Percentiles rank a stretch among this genome's conserved stretches.
Evolutionary conservation across 2,113 vertebrate species (phyloP).

Genomic region (Hemiprocne comata): DNA sequence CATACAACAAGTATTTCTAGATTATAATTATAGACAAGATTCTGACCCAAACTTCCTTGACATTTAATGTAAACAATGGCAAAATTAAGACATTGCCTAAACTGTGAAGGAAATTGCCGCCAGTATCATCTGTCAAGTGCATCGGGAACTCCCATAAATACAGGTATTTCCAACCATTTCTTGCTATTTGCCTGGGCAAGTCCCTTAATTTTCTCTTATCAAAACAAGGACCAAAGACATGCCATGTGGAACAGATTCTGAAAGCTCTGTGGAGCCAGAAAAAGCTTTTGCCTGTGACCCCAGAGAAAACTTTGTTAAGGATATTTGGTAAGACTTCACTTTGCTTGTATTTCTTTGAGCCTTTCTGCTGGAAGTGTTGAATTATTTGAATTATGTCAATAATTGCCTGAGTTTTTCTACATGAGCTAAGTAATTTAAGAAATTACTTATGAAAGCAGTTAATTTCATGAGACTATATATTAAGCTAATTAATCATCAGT

Average conservation of each 20-base stretch:
- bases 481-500: constrained; percentile 41
- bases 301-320: not conserved
- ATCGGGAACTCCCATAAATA: not conserved
- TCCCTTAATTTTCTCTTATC: constrained; percentile 13
- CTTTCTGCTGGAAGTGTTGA: constrained; percentile 2
- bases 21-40: not conserved
- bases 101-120: not conserved
- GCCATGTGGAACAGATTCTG: constrained; percentile 32
- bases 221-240: constrained; percentile 22
- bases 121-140: not conserved
- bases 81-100: not conserved
- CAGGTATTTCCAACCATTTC: not conserved
- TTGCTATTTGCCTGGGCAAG: constrained; percentile 20
- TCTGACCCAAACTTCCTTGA: not conserved
- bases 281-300: constrained; percentile 2
- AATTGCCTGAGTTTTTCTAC: not conserved
- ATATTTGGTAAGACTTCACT: constrained; percentile 12
- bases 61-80: not conserved
- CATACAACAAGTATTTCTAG: not conserved
- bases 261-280: constrained; percentile 6
- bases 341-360: constrained; percentile 4
- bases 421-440: constrained; percentile 17
- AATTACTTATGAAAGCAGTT: constrained; percentile 21
- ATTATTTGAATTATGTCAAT: constrained; percentile 33
- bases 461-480: constrained; percentile 6